Base-by-base conservation (phyloP, 2,113 vertebrate genomes). In the Apus apus region DNA sequence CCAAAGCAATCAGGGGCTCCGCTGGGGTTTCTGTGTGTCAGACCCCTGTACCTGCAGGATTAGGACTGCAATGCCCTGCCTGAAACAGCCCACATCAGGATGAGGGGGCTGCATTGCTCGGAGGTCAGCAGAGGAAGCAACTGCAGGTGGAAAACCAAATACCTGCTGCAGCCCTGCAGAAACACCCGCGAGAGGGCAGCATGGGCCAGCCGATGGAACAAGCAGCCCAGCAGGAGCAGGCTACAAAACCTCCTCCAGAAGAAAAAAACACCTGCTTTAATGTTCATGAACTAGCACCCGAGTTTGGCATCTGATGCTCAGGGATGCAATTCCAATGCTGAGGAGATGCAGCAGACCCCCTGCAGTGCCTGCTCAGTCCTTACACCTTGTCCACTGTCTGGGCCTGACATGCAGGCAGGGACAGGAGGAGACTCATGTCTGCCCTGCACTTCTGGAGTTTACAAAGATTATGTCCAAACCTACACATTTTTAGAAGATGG, bases 101-200 rank as follows among this genome's bases (percentile, higher is more conserved):
- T 1, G 6, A 87, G n/a, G 0, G 21, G 38, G 48, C 34, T 64
- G 68, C 6, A 36, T 5, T 5, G 26, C 27, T 38, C 34, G 30
- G 9, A 40, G 53, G 27, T 16, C 76, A 36, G 27, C 4, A 4
- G n/a, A 70, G 48, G 45, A 67, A 56, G n/a, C 8, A 26, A 5
- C 0, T 29, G n/a, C 43, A 38, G 30, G 10, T 8, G 21, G 48
- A 61, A 56, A 50, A 17, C 7, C 6, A 29, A 80, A 30, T 1
- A 32, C 13, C 30, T 57, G 23, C 45, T 57, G 48, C 40, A 65
- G 48, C 15, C 16, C 53, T 8, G 7, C 66, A 50, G 48, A 20
- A 65, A 53, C 29, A 48, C 19, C 89, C 94, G 50, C 4, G 5
- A 84, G 94, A 90, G 85, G 94, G 95, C 94, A 92, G 88, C 72